phyloP scores from a whole-genome alignment of 2,113 vertebrate species.

The Ophthalmolycus amberensis region DNA sequence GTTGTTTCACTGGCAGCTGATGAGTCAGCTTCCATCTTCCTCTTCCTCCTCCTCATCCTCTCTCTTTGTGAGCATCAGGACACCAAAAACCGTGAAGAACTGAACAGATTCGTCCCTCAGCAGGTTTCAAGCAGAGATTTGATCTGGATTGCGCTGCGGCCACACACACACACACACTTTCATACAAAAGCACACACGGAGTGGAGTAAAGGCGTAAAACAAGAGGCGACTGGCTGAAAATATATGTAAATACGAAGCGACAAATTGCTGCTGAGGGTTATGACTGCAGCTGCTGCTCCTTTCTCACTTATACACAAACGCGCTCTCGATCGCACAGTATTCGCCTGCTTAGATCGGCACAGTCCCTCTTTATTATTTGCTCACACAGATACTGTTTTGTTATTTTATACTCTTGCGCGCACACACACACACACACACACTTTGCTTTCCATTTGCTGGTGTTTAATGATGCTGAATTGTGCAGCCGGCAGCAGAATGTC shows the following conservation, averaged over 20 bases:
- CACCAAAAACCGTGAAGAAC: neutral
- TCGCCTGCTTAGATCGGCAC: conserved; percentile 30
- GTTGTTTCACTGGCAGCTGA: conserved; percentile 48
- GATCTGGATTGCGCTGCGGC: neutral
- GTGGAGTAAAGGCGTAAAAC: conserved; percentile 19
- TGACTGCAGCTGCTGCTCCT: conserved; percentile 22
- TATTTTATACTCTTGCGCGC: neutral
- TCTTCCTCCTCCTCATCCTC: neutral
- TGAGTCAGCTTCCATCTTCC: conserved; percentile 50
- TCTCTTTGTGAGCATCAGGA: conserved; percentile 11
- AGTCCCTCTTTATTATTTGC: conserved; percentile 13
- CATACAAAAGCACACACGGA: conserved; percentile 16
- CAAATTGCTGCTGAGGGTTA: conserved; percentile 13
- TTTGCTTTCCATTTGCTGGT: conserved; percentile 17
- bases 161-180: conserved; percentile 2
- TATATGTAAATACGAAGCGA: conserved; percentile 30
- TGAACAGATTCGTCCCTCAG: conserved; percentile 39
- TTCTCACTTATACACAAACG: neutral
- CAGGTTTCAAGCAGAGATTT: conserved; percentile 23
- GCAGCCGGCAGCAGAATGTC: conserved; percentile 36
- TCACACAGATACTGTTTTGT: conserved; percentile 2
- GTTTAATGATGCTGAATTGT: conserved; percentile 40
- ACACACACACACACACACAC: neutral
- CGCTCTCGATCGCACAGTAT: neutral
- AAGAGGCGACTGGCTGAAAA: conserved; percentile 26